Percentiles rank a stretch among this genome's conserved stretches.
Conservation (phyloP, 1,140 invertebrate species). For the Xylocopa sonorina region DNA sequence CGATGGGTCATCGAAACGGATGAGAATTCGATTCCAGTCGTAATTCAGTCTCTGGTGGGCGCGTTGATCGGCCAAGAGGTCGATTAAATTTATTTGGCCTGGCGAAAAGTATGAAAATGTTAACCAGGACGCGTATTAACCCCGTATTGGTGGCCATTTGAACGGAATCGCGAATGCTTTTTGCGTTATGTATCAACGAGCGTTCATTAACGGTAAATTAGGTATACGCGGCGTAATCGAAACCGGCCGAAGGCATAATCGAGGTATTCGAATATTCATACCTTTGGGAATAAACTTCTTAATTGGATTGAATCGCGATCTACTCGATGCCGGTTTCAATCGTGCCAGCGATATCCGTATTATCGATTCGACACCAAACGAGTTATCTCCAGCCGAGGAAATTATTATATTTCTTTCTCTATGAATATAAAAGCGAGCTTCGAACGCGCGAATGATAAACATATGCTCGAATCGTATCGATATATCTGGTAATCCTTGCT, state of each 20-base stretch:
- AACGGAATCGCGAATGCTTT: not conserved
- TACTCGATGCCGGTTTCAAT: not conserved
- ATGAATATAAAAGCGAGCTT: too few species aligned
- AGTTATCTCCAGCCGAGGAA: too few species aligned
- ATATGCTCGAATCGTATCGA: too few species aligned
- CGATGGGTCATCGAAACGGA: not conserved
- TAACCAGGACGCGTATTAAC: not conserved
- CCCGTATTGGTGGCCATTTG: not conserved
- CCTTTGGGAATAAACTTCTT: conserved; percentile 8
- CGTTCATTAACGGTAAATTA: conserved; percentile 40
- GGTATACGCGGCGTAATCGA: conserved; percentile 3
- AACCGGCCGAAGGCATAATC: conserved; percentile 13
- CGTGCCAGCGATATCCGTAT: not conserved
- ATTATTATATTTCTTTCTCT: too few species aligned
- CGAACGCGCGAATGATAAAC: too few species aligned
- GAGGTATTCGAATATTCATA: conserved; percentile 18
- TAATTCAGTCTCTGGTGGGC: too few species aligned
- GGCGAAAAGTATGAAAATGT: not conserved
- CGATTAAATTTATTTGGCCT: not conserved
- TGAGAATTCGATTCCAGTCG: not conserved
- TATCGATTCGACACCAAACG: not conserved
- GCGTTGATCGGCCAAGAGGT: not conserved
- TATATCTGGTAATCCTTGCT: too few species aligned
- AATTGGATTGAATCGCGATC: not conserved
- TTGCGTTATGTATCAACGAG: not conserved